Percentiles rank a stretch among this genome's conserved stretches.
phyloP scores from a whole-genome alignment of 2,113 vertebrate species.

The Polyodon spathula region DNA sequence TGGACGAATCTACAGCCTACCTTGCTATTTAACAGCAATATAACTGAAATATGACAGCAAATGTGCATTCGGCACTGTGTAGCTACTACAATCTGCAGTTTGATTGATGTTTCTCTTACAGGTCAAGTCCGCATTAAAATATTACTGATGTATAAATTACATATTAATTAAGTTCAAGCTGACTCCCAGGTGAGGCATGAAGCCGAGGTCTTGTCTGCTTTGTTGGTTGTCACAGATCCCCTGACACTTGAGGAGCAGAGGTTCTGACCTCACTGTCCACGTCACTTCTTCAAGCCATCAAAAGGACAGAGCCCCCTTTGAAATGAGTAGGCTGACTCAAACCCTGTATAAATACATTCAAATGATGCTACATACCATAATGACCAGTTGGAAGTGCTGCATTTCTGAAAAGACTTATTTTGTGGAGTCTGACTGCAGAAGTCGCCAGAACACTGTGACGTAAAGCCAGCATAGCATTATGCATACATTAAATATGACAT shows the following conservation, averaged over 20 bases:
- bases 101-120: slow-evolving; percentile 28
- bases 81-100: slow-evolving; percentile 1
- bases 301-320: slow-evolving; percentile 30
- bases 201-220: slow-evolving; percentile 8
- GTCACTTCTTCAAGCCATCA: slow-evolving; percentile 20
- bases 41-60: neutral
- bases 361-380: too few relatives aligned
- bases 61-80: neutral
- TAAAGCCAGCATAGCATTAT: too few relatives aligned
- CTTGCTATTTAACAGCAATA: neutral
- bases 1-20: too few relatives aligned
- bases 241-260: slow-evolving; percentile 33
- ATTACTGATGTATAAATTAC: slow-evolving; percentile 27
- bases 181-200: slow-evolving; percentile 12
- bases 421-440: too few relatives aligned
- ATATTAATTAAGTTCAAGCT: slow-evolving; percentile 27
- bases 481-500: too few relatives aligned
- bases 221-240: slow-evolving; percentile 21
- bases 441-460: too few relatives aligned
- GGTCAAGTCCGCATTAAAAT: slow-evolving; percentile 21
- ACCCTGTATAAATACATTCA: slow-evolving; percentile 3
- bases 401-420: too few relatives aligned
- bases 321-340: slow-evolving; percentile 2
- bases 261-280: slow-evolving; percentile 35
- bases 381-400: too few relatives aligned